A percentile compares a stretch with the other conserved stretches of the same genome.
Conservation (phyloP, 2,888 invertebrate genomes). For the Andrena bicolor region DNA sequence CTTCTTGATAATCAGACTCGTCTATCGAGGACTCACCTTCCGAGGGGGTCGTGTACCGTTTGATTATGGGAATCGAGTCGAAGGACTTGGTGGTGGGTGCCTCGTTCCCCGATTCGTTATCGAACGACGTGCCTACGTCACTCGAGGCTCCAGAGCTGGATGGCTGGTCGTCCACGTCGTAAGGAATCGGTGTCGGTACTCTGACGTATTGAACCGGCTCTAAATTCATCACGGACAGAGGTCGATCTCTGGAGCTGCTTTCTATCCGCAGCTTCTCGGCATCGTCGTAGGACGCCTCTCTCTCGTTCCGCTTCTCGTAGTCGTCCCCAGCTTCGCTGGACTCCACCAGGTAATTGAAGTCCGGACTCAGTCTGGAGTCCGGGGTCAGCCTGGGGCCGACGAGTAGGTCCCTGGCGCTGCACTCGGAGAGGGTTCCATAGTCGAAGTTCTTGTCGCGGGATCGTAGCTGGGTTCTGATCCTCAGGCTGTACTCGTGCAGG, state of each 20-base stretch:
- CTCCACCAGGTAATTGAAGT: slow-evolving; percentile 54
- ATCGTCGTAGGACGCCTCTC: slow-evolving; percentile 55
- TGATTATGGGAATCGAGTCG: slow-evolving; percentile 69
- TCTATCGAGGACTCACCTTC: slow-evolving; percentile 75
- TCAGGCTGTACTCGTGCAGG: slow-evolving; percentile 81
- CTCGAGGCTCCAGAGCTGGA: slow-evolving; percentile 74
- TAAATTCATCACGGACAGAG: slow-evolving; percentile 48
- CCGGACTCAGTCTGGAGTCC: slow-evolving; percentile 63
- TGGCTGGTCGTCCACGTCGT: slow-evolving; percentile 71
- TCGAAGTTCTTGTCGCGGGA: slow-evolving; percentile 75
- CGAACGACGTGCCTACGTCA: slow-evolving; percentile 74
- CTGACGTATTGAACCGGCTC: slow-evolving; percentile 75
- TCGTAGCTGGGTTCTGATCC: slow-evolving; percentile 77
- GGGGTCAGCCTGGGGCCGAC: slow-evolving; percentile 27
- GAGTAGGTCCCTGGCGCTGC: slow-evolving; percentile 74
- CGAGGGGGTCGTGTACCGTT: slow-evolving; percentile 70
- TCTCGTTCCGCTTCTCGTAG: slow-evolving; percentile 24
- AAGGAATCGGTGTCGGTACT: slow-evolving; percentile 80
- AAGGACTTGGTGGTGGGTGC: slow-evolving; percentile 70
- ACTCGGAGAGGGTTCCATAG: slow-evolving; percentile 76
- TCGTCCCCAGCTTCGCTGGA: slow-evolving; percentile 42
- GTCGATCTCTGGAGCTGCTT: slow-evolving; percentile 52
- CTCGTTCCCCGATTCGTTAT: slow-evolving; percentile 80
- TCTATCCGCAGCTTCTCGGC: slow-evolving; percentile 39
- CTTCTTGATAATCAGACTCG: slow-evolving; percentile 59